Percentiles rank a stretch among this genome's conserved stretches.
These are phyloP conservation scores for Coleophora flavipennella DNA, from an alignment of 2,888 invertebrate species.

Conservation along the genomic window DNA sequence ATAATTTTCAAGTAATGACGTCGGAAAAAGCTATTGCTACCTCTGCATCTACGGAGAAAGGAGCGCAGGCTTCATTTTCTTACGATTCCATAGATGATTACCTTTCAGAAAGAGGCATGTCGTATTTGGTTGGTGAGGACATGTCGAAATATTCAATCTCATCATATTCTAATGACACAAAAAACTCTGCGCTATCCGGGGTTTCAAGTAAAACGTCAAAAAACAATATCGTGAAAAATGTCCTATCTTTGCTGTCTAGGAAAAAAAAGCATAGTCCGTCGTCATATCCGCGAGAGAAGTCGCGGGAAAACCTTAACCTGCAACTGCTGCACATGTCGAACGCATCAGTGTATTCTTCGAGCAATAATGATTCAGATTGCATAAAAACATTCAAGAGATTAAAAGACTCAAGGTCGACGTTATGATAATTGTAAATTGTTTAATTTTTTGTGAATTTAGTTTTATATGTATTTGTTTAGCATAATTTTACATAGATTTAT, in stretches of 20 bases:
- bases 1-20: constrained; percentile 8
- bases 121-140: constrained; percentile 35
- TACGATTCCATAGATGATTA: constrained; percentile 57
- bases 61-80: constrained; percentile 44
- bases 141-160: constrained; percentile 40
- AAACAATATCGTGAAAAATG: constrained; percentile 39
- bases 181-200: constrained; percentile 22
- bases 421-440: constrained; percentile 21
- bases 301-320: constrained; percentile 29
- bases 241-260: constrained; percentile 33
- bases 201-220: constrained; percentile 48
- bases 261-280: constrained; percentile 31
- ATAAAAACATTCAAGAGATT: constrained; percentile 22
- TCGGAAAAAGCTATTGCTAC: constrained; percentile 13
- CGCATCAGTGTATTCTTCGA: constrained; percentile 39
- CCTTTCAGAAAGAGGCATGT: constrained; percentile 42
- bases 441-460: background rate
- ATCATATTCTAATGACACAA: constrained; percentile 23
- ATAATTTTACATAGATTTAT: background rate
- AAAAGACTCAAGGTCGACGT: constrained; percentile 42
- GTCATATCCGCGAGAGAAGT: constrained; percentile 44
- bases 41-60: constrained; percentile 38
- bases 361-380: constrained; percentile 31
- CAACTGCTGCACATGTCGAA: constrained; percentile 48
- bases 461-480: constrained; percentile 1